Base-by-base conservation (phyloP, 2,797 vertebrate genomes). In the Remorina albescens region DNA sequence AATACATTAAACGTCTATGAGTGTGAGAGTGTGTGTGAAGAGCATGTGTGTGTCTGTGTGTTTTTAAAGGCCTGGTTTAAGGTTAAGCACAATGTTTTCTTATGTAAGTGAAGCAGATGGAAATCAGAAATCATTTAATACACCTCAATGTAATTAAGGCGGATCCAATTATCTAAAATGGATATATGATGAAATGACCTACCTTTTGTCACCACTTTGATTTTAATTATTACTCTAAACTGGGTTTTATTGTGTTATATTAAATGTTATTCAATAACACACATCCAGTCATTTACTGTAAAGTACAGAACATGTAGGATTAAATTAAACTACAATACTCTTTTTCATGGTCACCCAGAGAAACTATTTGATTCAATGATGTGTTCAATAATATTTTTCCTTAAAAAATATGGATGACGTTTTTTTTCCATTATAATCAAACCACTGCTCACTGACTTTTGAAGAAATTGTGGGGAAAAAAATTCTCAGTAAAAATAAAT, bases 1-100 rank as follows among this genome's bases (percentile, higher is more conserved):
- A 86, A 90, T 88, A 84, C 70, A 87, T 83, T 86, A 86, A 87
- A 89, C 79, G 83, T 80, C 78, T 79, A 85, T 71, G 71, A 86
- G 58, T 18, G 62, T 13, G 46, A 25, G 36, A 39, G 73, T 59
- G 49, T 66, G 72, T 72, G 76, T 49, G 37, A 19, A 28, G 34
- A 49, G 47, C 6, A 6, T 30, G 30, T 57, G 46, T 76, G 61
- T 42, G 21, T 65, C 49, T 57, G 65, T 36, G 63, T 47, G 61
- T 77, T 66, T 84, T 69, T 81, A 58, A 28, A 47, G 55, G 50
- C 5, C 7, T 9, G 41, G 21, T 68, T 58, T 54, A 10, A 61
- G 26, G 59, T 39, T 26, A 47, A 18, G 49, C 30, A 2, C 21
- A 18, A 54, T 57, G 70, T 68, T 77, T 74, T 69, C 69, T 81